Conservation (phyloP, 2,113 vertebrate genomes). For the Aspidoscelis tigris region DNA sequence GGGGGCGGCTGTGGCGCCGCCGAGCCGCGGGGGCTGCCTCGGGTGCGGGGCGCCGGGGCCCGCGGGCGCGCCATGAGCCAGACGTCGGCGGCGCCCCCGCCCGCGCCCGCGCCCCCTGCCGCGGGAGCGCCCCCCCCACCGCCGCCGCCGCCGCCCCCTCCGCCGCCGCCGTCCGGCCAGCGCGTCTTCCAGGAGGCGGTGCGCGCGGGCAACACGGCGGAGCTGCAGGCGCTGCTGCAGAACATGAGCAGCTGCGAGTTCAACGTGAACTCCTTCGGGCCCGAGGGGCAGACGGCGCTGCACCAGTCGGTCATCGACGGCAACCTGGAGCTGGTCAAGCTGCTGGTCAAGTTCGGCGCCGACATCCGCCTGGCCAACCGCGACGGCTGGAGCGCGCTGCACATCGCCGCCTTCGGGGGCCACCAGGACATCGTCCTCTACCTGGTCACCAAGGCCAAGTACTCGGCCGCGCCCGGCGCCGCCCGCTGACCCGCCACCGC, state of each 20-base stretch:
- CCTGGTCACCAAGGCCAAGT: constrained; percentile 99
- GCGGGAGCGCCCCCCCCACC: constrained; percentile 80
- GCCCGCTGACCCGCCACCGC: no score
- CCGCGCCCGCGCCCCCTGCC: constrained; percentile 71
- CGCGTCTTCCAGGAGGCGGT: constrained; percentile 97
- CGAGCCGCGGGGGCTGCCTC: constrained; percentile 37
- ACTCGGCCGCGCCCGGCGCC: constrained; percentile 72
- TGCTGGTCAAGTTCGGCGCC: constrained; percentile 97
- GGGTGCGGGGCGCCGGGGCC: neutral
- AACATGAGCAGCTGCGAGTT: constrained; percentile 97
- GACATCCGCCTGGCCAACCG: constrained; percentile 96
- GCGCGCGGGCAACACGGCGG: constrained; percentile 94
- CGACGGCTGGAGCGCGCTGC: constrained; percentile 98
- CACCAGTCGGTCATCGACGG: constrained; percentile 98
- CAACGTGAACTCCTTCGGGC: constrained; percentile 98
- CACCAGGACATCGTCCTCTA: constrained; percentile 99
- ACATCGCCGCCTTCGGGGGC: constrained; percentile 98
- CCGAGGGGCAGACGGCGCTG: constrained; percentile 96
- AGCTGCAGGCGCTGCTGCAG: constrained; percentile 95
- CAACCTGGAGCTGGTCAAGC: constrained; percentile 97
- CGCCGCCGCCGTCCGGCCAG: constrained; percentile 86
- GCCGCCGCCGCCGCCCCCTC: constrained; percentile 60
- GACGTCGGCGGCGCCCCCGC: constrained; percentile 87
- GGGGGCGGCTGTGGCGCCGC: neutral
- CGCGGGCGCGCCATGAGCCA: constrained; percentile 85